Conservation (phyloP, 2,888 invertebrate genomes). For the Drosophila borborema region DNA sequence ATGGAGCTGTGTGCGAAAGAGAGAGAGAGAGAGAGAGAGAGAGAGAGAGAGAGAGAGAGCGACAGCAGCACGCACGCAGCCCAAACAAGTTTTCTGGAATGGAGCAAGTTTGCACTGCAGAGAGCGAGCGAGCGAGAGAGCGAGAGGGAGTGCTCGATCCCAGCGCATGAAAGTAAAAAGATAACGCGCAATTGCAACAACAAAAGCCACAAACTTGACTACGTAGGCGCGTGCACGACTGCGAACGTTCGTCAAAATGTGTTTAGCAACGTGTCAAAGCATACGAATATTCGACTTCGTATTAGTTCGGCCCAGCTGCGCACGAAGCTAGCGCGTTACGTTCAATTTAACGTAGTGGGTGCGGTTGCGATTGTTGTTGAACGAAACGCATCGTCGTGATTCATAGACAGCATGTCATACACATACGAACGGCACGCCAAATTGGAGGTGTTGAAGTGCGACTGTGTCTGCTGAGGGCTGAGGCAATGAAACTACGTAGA, state of each 20-base stretch:
- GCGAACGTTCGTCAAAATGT: slow-evolving; percentile 37
- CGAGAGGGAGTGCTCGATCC: slow-evolving; percentile 52
- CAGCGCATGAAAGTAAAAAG: slow-evolving; percentile 73
- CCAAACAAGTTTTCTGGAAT: slow-evolving; percentile 72
- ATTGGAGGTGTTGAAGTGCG: slow-evolving; percentile 46
- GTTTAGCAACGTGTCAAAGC: slow-evolving; percentile 70
- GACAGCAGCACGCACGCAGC: slow-evolving; percentile 14
- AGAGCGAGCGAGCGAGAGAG: slow-evolving; percentile 10
- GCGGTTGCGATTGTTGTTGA: slow-evolving; percentile 48
- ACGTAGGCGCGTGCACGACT: slow-evolving; percentile 54
- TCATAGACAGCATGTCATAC: slow-evolving; percentile 31
- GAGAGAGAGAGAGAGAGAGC: slow-evolving; percentile 25
- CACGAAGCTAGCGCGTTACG: slow-evolving; percentile 45
- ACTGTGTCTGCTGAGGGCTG: slow-evolving; percentile 2
- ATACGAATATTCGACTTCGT: slow-evolving; percentile 27
- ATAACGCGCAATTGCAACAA: slow-evolving; percentile 75
- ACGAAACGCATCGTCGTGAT: slow-evolving; percentile 48
- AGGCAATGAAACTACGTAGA: not conserved
- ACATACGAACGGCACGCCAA: slow-evolving; percentile 8
- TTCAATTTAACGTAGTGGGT: slow-evolving; percentile 65
- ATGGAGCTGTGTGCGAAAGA: slow-evolving; percentile 30
- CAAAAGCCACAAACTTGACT: slow-evolving; percentile 46
- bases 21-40: slow-evolving; percentile 26
- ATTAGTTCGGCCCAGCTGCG: slow-evolving; percentile 3
- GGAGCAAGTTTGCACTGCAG: slow-evolving; percentile 34